Evolutionary conservation across 2,888 invertebrate species (phyloP), one percentile per base, ranked within the genome.

Genomic region (Leptinotarsa peninsularis): DNA sequence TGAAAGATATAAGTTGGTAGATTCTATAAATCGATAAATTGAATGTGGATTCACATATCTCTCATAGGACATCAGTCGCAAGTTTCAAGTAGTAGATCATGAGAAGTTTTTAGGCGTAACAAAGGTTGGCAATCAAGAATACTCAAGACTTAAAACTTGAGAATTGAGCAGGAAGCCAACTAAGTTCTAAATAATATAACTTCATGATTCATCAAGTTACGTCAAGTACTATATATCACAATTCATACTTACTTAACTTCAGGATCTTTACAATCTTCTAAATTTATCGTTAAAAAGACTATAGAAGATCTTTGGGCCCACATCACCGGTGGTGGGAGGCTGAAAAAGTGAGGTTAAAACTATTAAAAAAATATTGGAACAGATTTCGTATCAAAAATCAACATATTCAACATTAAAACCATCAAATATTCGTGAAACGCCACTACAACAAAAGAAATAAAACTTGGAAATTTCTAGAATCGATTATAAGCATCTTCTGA

Each of bases 231-330:
- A 10, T 43, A 43, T 43, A 43, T 43, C 3, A 43, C 10, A 43
- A 43, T 4, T 58, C 4, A 21, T 77, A 91, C 92, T 86, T 92
- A 91, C 89, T 93, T 94, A 84, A 98, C 93, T 83, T 91, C 91
- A 72, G 97, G 96, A 85, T 95, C 92, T 90, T 95, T 95, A 86
- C 95, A 94, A 86, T 94, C 94, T 91, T 97, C 98, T 85, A 98
- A 91, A 89, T 95, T 95, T 88, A 98, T 93, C 81, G 97, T 98
- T 83, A 99, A 91, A 87, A 93, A 96, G 79, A 98, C 89, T 83
- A 94, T 90, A 84, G 93, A 92, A 84, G 92, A 93, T 85, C 96
- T 92, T 89, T 98, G 98, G 74, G 98, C 98, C 98, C 98, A 98
- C 89, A 95, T 92, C 83, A 98, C 95, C 79, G 95, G 92, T 79